Evolutionary conservation across 2,113 vertebrate species (phyloP), one percentile per base, ranked within the genome.

Genomic region (Connochaetes taurinus): DNA sequence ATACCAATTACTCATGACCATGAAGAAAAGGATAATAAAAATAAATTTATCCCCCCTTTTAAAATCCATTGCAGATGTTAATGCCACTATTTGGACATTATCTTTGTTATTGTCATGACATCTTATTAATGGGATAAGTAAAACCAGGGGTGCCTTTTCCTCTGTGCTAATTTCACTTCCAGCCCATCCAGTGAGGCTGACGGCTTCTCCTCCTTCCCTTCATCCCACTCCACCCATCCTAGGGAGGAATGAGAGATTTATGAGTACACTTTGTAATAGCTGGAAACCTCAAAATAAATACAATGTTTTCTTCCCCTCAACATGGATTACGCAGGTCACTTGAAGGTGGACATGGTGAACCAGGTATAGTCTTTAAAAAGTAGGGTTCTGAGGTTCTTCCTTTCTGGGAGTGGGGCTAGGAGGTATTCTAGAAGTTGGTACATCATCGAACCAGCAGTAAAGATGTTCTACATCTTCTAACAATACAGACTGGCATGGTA

Each of bases 71-170:
- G 67, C 86, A 95, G 88, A 96, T 96, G 85, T 86, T 87, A 90
- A 64, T 91, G 33, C 53, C 13, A 50, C 86, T 80, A 83, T 2
- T 89, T 83, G 33, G 23, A 15, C 21, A 60, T 91, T 87, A 52
- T n/a, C 97, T 96, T 95, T 92, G 91, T 52, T 76, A 74, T 74
- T 1, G 21, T 55, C 58, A 83, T 78, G 85, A 58, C 45, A 87
- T 97, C 81, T 95, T 89, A 92, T 78, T 80, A 80, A 83, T 52
- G 36, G 6, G 57, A 83, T 50, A 86, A 92, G 87, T 53, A 97
- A 91, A 97, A 71, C 82, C 53, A 83, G 88, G 62, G 57, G 67
- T 86, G 89, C 78, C 43, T 88, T 96, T 96, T 95, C 25, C 87
- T 87, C 62, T 83, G 87, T 89, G 67, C 40, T 89, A 19, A 89